phyloP scores from a whole-genome alignment of 2,797 vertebrate species.

The Telmatherina bonti region DNA sequence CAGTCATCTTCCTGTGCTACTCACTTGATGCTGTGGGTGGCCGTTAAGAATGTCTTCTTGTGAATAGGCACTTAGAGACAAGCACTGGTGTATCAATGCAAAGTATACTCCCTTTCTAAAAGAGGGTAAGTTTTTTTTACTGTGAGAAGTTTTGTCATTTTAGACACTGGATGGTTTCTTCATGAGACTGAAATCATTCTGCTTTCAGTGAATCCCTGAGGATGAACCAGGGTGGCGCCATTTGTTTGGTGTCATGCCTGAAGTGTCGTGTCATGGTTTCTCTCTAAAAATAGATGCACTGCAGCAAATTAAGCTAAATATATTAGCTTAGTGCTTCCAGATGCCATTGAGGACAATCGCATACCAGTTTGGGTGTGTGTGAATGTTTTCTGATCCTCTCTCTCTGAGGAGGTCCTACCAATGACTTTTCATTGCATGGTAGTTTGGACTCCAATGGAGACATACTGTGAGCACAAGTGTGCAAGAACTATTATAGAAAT shows the following conservation, averaged over 20 bases:
- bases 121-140: background rate
- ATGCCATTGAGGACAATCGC: constrained; percentile 60
- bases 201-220: constrained; percentile 37
- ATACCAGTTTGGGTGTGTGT: constrained; percentile 44
- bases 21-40: constrained; percentile 65
- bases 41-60: constrained; percentile 36
- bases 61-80: constrained; percentile 44
- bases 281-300: constrained; percentile 76
- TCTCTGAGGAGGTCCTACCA: constrained; percentile 33
- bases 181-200: constrained; percentile 37
- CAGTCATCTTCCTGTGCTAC: constrained; percentile 64
- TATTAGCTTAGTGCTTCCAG: constrained; percentile 73
- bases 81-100: constrained; percentile 18
- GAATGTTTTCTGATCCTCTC: constrained; percentile 43
- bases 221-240: constrained; percentile 43
- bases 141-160: background rate
- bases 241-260: constrained; percentile 58
- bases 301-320: constrained; percentile 60
- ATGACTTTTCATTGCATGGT: constrained; percentile 60
- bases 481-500: constrained; percentile 22
- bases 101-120: constrained; percentile 12
- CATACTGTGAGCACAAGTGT: constrained; percentile 29
- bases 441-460: constrained; percentile 57
- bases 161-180: constrained; percentile 1
- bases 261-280: constrained; percentile 61